These are phyloP conservation scores for Heterodera schachtii DNA, from an alignment of 1,140 invertebrate species.

Conservation along the genomic window DNA sequence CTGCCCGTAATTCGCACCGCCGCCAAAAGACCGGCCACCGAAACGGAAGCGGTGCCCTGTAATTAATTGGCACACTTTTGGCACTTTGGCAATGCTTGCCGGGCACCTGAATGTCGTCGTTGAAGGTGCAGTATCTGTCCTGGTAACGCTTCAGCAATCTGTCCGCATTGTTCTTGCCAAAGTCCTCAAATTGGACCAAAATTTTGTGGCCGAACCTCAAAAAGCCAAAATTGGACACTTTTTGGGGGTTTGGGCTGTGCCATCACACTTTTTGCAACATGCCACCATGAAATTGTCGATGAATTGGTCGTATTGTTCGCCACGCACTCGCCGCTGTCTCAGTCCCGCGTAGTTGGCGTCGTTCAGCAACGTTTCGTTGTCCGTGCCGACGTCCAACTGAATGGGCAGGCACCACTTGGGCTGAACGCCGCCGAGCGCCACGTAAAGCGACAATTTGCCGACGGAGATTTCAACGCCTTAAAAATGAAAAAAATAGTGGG, in stretches of 20 bases:
- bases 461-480: conserved; percentile 85
- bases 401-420: conserved; percentile 89
- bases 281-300: conserved; percentile 98
- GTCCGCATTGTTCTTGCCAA: conserved; percentile 90
- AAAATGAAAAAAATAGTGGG: too few relatives aligned
- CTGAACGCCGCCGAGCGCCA: conserved; percentile 87
- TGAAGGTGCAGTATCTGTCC: conserved; percentile 87
- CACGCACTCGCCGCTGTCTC: conserved; percentile 80
- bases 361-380: conserved; percentile 82
- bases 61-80: not conserved
- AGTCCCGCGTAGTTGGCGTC: conserved; percentile 94
- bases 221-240: not conserved
- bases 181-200: conserved; percentile 87
- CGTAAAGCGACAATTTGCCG: conserved; percentile 88
- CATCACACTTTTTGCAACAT: conserved; percentile 67
- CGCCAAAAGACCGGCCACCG: conserved; percentile 84
- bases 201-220: conserved; percentile 36
- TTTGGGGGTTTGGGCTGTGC: not conserved
- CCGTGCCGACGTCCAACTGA: conserved; percentile 87
- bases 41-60: conserved; percentile 85
- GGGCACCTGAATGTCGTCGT: conserved; percentile 84
- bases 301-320: conserved; percentile 87
- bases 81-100: not conserved
- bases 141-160: conserved; percentile 84
- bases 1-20: conserved; percentile 79